These are phyloP conservation scores for Phalacrocorax pelagicus DNA, from an alignment of 2,113 vertebrate species.

Conservation along the genomic window DNA sequence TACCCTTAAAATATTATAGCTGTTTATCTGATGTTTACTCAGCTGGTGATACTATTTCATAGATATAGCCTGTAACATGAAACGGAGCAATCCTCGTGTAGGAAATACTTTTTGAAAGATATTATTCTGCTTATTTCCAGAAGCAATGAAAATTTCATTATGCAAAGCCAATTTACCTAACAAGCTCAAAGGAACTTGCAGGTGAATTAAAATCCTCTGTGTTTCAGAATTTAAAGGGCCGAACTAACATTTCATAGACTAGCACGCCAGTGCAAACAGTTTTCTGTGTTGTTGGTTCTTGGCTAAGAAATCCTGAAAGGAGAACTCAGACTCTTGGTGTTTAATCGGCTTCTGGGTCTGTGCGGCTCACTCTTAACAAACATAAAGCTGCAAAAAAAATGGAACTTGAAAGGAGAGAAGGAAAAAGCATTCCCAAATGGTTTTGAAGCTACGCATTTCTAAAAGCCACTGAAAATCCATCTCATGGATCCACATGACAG, in stretches of 20 bases:
- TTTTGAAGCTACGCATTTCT: background rate
- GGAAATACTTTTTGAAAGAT: background rate
- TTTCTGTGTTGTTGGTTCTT: background rate
- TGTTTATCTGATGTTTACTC: background rate
- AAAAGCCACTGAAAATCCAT: constrained; percentile 17
- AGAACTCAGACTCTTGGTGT: background rate
- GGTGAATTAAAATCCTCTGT: background rate
- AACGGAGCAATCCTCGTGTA: background rate
- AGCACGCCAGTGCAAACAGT: background rate
- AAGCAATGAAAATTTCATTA: constrained; percentile 7
- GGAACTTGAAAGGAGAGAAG: background rate
- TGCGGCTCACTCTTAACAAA: background rate
- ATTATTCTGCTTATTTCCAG: background rate
- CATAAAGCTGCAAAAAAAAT: background rate
- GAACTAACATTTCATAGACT: background rate
- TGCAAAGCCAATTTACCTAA: background rate
- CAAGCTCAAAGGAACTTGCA: background rate
- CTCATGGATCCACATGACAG: background rate
- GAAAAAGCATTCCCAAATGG: background rate
- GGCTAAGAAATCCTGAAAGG: constrained; percentile 1
- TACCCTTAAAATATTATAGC: background rate
- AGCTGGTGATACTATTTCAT: background rate
- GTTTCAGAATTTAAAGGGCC: background rate
- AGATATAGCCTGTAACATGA: background rate
- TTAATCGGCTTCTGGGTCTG: background rate